phyloP scores from a whole-genome alignment of 2,113 vertebrate genomes.

The Trachemys scripta region DNA sequence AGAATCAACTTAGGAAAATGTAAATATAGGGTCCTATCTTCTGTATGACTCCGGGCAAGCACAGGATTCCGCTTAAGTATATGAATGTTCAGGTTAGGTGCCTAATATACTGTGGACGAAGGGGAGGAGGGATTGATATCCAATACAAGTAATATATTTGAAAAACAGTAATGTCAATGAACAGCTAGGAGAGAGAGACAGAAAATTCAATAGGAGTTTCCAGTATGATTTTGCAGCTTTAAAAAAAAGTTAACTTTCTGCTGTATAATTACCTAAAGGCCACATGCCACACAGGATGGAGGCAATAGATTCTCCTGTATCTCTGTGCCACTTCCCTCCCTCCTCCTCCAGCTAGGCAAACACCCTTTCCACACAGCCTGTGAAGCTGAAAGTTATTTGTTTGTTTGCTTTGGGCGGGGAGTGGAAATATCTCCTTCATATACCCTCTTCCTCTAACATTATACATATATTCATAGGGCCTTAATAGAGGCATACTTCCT shows the following conservation, averaged over 20 bases:
- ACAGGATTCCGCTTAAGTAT: not conserved
- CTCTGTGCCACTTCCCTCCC: not conserved
- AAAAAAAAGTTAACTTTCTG: accelerated
- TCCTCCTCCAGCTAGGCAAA: not conserved
- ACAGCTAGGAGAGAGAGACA: not conserved
- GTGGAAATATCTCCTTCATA: not conserved
- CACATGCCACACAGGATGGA: not conserved
- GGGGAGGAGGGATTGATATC: not conserved
- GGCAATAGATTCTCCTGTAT: accelerated
- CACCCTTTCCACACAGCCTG: no score
- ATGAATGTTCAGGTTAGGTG: not conserved
- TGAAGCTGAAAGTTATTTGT: no score
- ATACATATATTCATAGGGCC: not conserved
- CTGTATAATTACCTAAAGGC: not conserved
- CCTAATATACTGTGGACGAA: not conserved
- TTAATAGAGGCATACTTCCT: not conserved
- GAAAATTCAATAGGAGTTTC: not conserved
- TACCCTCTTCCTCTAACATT: not conserved
- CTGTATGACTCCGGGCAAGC: not conserved
- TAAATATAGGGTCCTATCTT: not conserved
- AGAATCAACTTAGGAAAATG: not conserved
- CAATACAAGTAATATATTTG: not conserved
- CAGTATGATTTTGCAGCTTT: not conserved
- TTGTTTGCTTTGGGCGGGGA: no score
- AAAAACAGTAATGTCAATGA: not conserved